Conservation (phyloP, 2,888 invertebrate genomes). For the Portevinia maculata region DNA sequence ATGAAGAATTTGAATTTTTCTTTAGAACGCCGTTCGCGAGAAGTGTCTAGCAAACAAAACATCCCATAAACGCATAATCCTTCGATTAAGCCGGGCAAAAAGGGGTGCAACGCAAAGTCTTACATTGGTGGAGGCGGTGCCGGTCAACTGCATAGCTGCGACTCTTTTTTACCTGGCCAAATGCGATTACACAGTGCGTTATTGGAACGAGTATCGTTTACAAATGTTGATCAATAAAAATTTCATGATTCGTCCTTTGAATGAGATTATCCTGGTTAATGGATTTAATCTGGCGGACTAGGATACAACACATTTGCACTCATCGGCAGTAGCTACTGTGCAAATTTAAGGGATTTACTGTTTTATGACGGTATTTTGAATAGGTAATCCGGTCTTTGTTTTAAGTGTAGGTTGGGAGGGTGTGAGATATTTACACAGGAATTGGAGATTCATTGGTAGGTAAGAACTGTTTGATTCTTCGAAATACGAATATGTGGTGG, state of each 20-base stretch:
- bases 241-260: slow-evolving; percentile 79
- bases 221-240: slow-evolving; percentile 82
- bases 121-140: slow-evolving; percentile 18
- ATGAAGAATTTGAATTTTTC: slow-evolving; percentile 59
- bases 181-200: slow-evolving; percentile 56
- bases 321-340: slow-evolving; percentile 58
- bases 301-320: slow-evolving; percentile 66
- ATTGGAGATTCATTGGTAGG: slow-evolving; percentile 32
- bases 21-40: slow-evolving; percentile 31
- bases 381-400: slow-evolving; percentile 49
- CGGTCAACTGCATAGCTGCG: slow-evolving; percentile 10
- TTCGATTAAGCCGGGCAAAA: slow-evolving; percentile 59
- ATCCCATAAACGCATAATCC: slow-evolving; percentile 71
- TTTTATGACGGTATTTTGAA: slow-evolving; percentile 58
- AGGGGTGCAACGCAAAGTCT: slow-evolving; percentile 30
- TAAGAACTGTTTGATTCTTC: slow-evolving; percentile 6
- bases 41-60: slow-evolving; percentile 68
- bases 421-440: slow-evolving; percentile 50
- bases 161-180: slow-evolving; percentile 42
- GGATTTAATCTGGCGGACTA: slow-evolving; percentile 76
- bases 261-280: slow-evolving; percentile 80
- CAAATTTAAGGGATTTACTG: slow-evolving; percentile 33
- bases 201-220: slow-evolving; percentile 76
- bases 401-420: slow-evolving; percentile 24
- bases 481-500: slow-evolving; percentile 12